These are phyloP conservation scores for Isotomurus palustris DNA, from an alignment of 2,888 invertebrate species.

Conservation along the genomic window DNA sequence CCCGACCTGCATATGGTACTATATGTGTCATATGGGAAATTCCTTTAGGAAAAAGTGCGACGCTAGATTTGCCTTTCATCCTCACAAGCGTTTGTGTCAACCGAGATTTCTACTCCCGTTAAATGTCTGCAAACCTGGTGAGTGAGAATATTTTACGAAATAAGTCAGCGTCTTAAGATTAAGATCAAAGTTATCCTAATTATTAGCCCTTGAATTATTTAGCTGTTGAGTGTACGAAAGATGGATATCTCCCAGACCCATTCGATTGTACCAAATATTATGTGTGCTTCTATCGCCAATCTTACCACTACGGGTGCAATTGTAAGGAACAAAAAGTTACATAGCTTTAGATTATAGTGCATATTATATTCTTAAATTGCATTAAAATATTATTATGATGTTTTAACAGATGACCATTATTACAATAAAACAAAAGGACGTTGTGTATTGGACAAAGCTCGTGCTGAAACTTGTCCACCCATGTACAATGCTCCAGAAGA, in stretches of 20 bases:
- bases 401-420: background rate
- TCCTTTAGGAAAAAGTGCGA: conserved; percentile 22
- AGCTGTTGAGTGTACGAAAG: conserved; percentile 19
- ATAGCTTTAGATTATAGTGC: background rate
- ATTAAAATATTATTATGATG: background rate
- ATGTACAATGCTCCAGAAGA: too few species aligned
- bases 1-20: conserved; percentile 25
- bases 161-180: too few species aligned
- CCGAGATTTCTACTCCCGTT: conserved; percentile 19
- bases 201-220: background rate
- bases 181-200: background rate
- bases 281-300: conserved; percentile 30
- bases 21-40: conserved; percentile 29
- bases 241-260: conserved; percentile 24
- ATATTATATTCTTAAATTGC: background rate
- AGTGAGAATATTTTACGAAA: conserved; percentile 5
- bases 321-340: background rate
- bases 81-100: conserved; percentile 17
- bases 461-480: background rate
- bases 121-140: conserved; percentile 6
- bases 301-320: conserved; percentile 22
- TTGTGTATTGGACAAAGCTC: background rate
- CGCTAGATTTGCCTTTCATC: conserved; percentile 24
- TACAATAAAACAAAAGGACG: background rate
- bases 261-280: conserved; percentile 34